phyloP scores from a whole-genome alignment of 2,888 invertebrate genomes.

The Chrysotoxum bicinctum region DNA sequence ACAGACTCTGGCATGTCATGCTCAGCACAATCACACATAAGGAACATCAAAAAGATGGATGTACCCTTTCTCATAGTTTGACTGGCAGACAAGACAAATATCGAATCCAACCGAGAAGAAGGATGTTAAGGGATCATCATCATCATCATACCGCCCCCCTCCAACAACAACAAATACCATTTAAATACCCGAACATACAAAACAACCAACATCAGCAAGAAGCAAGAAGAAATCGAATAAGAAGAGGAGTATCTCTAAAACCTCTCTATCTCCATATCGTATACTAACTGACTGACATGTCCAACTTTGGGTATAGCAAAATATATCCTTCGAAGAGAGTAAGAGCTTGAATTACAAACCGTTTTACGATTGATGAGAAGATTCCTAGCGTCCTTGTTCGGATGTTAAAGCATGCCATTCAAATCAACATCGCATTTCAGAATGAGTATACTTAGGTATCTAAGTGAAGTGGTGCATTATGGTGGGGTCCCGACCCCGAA shows the following conservation, averaged over 20 bases:
- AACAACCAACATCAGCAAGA: constrained; percentile 24
- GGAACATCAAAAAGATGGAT: constrained; percentile 69
- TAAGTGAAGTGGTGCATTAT: not conserved
- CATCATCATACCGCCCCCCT: not conserved
- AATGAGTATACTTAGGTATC: not conserved
- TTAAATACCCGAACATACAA: constrained; percentile 46
- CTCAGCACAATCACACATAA: constrained; percentile 40
- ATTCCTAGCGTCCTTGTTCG: constrained; percentile 56
- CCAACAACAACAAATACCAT: constrained; percentile 35
- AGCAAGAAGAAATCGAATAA: constrained; percentile 1
- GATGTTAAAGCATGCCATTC: constrained; percentile 54
- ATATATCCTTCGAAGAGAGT: not conserved
- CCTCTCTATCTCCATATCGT: not conserved
- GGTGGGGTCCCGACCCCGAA: not conserved
- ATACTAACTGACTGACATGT: constrained; percentile 44
- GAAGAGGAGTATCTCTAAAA: not conserved
- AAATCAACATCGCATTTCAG: constrained; percentile 51
- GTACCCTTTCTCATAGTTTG: constrained; percentile 37
- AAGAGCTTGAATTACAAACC: constrained; percentile 60
- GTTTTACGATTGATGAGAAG: constrained; percentile 69
- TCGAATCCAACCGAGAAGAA: constrained; percentile 40
- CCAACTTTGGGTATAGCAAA: constrained; percentile 6
- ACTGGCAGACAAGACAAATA: constrained; percentile 66
- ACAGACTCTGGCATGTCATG: constrained; percentile 46
- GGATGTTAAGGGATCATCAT: constrained; percentile 26